Conservation (phyloP, 92 coral and sea anemone species). For the Heteractis magnifica region DNA sequence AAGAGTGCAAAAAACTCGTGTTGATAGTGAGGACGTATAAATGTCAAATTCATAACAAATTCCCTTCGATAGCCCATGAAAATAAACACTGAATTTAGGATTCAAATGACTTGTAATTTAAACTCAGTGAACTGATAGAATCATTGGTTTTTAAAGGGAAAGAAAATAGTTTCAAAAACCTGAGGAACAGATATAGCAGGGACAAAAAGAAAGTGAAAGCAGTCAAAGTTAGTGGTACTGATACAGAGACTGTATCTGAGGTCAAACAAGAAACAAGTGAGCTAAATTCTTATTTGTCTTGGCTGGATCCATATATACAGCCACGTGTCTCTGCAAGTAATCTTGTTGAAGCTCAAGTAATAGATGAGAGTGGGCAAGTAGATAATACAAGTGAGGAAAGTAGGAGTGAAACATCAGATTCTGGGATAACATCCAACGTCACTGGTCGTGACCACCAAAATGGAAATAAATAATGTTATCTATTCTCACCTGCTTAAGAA, state of each 20-base stretch:
- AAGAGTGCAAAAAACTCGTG: slow-evolving; percentile 2
- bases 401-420: slow-evolving; percentile 25
- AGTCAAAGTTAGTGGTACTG: slow-evolving; percentile 44
- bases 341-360: slow-evolving; percentile 28
- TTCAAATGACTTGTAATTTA: slow-evolving; percentile 4
- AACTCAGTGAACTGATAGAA: neutral
- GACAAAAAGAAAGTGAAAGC: slow-evolving; percentile 47
- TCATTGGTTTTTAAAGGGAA: slow-evolving; percentile 21
- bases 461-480: neutral
- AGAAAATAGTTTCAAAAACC: slow-evolving; percentile 40
- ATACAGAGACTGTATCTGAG: slow-evolving; percentile 36
- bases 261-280: slow-evolving; percentile 47
- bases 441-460: slow-evolving; percentile 34
- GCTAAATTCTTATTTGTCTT: slow-evolving; percentile 39
- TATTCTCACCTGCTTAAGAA: neutral
- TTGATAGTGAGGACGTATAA: neutral
- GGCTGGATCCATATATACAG: slow-evolving; percentile 61
- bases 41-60: slow-evolving; percentile 1
- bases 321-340: slow-evolving; percentile 46
- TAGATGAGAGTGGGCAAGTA: neutral
- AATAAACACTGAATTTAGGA: slow-evolving; percentile 17
- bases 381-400: slow-evolving; percentile 1
- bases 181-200: slow-evolving; percentile 29
- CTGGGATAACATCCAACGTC: slow-evolving; percentile 30
- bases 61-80: slow-evolving; percentile 3